These are phyloP conservation scores for Atherinomorus stipes DNA, from an alignment of 2,113 vertebrate genomes.

Conservation along the genomic window DNA sequence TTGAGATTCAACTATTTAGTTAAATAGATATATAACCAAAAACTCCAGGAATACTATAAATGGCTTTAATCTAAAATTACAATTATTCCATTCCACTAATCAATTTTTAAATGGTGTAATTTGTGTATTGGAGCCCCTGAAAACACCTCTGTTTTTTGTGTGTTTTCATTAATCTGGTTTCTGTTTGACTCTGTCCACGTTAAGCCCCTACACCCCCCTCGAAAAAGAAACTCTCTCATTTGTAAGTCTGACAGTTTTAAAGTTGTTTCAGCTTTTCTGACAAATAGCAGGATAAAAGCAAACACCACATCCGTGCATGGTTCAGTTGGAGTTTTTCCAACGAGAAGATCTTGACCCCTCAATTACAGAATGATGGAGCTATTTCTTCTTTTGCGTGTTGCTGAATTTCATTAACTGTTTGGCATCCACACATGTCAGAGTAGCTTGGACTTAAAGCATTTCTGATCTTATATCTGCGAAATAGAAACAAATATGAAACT, in stretches of 20 bases:
- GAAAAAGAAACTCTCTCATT: conserved; percentile 42
- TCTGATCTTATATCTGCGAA: conserved; percentile 1
- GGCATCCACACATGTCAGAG: conserved; percentile 34
- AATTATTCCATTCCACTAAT: conserved; percentile 20
- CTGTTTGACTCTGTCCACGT: background rate
- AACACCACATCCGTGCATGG: conserved; percentile 56
- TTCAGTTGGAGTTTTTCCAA: conserved; percentile 78
- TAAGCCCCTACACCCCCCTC: background rate
- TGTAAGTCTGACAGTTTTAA: conserved; percentile 71
- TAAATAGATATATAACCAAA: background rate
- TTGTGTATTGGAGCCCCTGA: conserved; percentile 17
- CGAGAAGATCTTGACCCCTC: conserved; percentile 74
- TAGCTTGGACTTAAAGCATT: conserved; percentile 19
- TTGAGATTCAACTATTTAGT: conserved; percentile 10
- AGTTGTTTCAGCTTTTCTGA: conserved; percentile 72
- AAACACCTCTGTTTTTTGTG: background rate
- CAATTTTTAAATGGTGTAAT: conserved; percentile 4
- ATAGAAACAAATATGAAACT: too few relatives aligned
- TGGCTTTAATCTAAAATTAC: background rate
- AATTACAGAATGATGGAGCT: conserved; percentile 76
- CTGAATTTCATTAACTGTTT: conserved; percentile 81
- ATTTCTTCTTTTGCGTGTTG: conserved; percentile 73
- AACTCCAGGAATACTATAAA: conserved; percentile 25
- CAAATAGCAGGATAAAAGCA: conserved; percentile 73
- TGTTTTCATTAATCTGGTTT: background rate